Evolutionary conservation across 2,888 invertebrate species (phyloP), one percentile per base, ranked within the genome.

Genomic region (Epicampocera succincta): DNA sequence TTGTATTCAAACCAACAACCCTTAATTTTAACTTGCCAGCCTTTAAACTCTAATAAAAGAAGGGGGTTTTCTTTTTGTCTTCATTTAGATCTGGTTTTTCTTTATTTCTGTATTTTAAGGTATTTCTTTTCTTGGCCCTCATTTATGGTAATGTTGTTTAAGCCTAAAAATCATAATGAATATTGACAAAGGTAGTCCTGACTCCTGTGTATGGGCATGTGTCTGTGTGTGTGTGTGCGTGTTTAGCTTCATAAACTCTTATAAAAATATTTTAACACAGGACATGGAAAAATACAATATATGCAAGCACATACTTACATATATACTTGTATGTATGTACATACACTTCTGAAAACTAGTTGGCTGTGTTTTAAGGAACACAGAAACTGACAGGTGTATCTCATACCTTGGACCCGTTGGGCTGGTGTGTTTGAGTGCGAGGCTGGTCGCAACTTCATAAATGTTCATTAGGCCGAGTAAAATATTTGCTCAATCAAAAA

Each of bases 131-230:
- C 71, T 78, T 78, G 71, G 78, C 75, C 82, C 78, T 78, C 85
- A 85, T 85, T 85, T 84, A 85, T 84, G 84, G 83, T 84, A 82
- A 82, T 78, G 61, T 75, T 72, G 44, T 72, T 78, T 82, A 78
- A 85, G 82, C 82, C 86, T 82, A 84, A 85, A 85, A 86, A 84
- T 85, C 84, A 87, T 90, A 90, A 90, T 90, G 90, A 90, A 90
- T 90, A 89, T 90, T 89, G 90, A 90, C 90, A 89, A 87, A 90
- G 89, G 88, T 76, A 82, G 76, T 29, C 44, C 38, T 38, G 13
- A 38, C 63, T 46, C 56, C 60, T 44, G 63, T 56, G 40, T 3
- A 6, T 9, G 33, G 5, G 29, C 6, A 6, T 33, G 33, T 33
- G 33, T 33, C 1, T 33, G 33, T 33, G 8, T 33, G 33, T 6